Evolutionary conservation across 1,140 invertebrate species (phyloP).

Genomic region (Ylistrum balloti): DNA sequence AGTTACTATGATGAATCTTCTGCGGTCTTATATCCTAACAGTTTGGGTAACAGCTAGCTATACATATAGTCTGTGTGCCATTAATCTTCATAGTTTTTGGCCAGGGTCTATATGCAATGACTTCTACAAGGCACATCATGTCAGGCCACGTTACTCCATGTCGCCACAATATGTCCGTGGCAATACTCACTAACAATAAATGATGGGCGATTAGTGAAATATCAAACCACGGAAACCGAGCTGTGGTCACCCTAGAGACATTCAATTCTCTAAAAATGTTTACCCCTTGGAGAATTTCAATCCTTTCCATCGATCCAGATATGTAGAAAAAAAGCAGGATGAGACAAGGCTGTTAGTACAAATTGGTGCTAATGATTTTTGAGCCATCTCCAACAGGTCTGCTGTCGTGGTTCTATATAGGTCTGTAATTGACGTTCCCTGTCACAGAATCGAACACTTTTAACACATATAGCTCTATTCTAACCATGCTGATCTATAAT

Average conservation of each 20-base stretch:
- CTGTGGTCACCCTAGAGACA: not conserved
- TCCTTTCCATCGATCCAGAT: not conserved
- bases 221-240: not conserved
- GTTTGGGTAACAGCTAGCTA: no score
- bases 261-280: slow-evolving; percentile 22
- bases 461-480: not conserved
- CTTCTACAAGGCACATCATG: not conserved
- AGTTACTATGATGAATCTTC: no score
- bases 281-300: slow-evolving; percentile 14
- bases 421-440: not conserved
- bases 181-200: not conserved
- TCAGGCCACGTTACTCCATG: not conserved
- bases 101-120: no score
- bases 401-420: not conserved
- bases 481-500: not conserved
- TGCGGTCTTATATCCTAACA: no score
- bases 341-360: not conserved
- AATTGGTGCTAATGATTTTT: slow-evolving; percentile 33
- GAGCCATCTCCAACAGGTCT: not conserved
- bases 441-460: not conserved
- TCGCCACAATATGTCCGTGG: not conserved
- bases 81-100: no score
- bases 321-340: not conserved
- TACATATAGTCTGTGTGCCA: no score
- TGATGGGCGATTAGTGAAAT: not conserved